phyloP scores from a whole-genome alignment of 2,888 invertebrate species.

The Ophioninae sp. region DNA sequence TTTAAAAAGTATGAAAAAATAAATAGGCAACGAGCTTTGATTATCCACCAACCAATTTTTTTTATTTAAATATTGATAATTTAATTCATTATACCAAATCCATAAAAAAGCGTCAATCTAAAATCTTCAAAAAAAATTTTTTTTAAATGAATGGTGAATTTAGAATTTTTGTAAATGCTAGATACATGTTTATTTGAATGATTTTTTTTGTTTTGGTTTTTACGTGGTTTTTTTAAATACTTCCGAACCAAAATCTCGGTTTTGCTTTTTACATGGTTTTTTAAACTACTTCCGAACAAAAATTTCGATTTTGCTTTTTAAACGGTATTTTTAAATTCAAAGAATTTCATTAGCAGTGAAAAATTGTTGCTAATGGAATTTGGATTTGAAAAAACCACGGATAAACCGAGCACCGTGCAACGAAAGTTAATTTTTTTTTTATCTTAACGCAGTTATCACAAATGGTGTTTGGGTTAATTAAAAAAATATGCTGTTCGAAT shows the following conservation, averaged over 20 bases:
- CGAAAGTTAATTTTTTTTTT: too few species aligned
- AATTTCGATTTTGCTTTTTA: not conserved
- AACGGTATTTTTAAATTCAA: too few species aligned
- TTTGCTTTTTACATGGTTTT: too few species aligned
- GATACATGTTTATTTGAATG: too few species aligned
- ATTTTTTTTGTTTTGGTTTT: too few species aligned
- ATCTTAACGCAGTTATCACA: too few species aligned
- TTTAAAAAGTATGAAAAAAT: not conserved
- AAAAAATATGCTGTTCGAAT: not conserved
- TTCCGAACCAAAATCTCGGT: not conserved
- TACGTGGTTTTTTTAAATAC: not conserved
- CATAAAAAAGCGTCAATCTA: too few species aligned
- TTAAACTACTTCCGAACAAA: not conserved
- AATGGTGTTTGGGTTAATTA: not conserved
- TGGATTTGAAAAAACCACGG: not conserved
- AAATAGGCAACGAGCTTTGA: not conserved
- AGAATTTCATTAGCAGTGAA: too few species aligned
- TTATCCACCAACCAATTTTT: not conserved
- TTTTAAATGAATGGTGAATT: too few species aligned
- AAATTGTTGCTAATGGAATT: too few species aligned
- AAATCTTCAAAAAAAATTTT: too few species aligned
- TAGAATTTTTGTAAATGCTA: too few species aligned
- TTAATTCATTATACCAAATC: not conserved
- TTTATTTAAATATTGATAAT: not conserved
- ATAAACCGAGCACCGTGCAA: not conserved